These are phyloP conservation scores for Tipula lateralis DNA, from an alignment of 2,888 invertebrate species.

Conservation along the genomic window DNA sequence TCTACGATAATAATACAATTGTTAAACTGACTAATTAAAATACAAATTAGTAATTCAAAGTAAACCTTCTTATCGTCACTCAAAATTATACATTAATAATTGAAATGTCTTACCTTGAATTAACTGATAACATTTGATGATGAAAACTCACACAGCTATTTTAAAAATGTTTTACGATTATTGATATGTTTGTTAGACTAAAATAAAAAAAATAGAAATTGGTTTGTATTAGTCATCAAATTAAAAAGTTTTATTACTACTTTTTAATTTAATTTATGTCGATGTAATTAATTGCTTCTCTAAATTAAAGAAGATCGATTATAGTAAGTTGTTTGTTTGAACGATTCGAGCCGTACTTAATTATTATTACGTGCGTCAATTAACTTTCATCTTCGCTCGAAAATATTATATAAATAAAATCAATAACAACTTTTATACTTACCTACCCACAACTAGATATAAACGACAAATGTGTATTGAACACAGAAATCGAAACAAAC, in stretches of 20 bases:
- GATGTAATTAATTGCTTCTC: not conserved
- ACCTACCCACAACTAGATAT: no score
- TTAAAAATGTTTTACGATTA: not conserved
- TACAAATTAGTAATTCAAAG: not conserved
- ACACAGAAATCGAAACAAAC: no score
- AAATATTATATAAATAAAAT: not conserved
- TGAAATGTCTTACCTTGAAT: not conserved
- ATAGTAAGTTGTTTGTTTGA: not conserved
- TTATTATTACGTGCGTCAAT: not conserved
- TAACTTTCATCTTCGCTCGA: not conserved
- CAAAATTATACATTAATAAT: not conserved
- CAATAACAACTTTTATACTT: not conserved
- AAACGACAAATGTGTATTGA: no score
- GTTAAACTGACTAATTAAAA: not conserved
- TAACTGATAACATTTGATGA: conserved; percentile 11
- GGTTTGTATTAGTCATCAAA: not conserved
- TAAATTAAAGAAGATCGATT: not conserved
- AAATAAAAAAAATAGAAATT: conserved; percentile 7
- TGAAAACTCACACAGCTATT: not conserved
- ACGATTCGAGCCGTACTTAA: not conserved
- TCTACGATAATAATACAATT: no score
- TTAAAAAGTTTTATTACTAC: not conserved
- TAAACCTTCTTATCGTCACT: not conserved
- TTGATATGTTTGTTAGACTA: not conserved
- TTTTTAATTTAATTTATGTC: not conserved